A percentile compares a stretch with the other conserved stretches of the same genome.
Evolutionary conservation across 37 sponge, comb jelly and placozoan species (phyloP).

Genomic region (Ianthella basta): DNA sequence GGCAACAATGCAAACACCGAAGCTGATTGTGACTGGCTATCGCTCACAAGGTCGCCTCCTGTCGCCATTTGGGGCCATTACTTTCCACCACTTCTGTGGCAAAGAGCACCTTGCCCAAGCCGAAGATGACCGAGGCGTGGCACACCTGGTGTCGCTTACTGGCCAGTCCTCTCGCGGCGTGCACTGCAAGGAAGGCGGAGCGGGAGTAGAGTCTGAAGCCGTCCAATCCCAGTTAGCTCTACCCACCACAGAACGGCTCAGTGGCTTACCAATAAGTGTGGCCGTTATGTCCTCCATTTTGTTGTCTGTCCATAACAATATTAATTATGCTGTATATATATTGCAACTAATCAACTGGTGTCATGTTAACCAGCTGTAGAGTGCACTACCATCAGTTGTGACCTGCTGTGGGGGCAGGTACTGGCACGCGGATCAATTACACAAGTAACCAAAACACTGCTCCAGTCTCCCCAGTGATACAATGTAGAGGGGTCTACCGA

Average conservation of each 20-base stretch:
- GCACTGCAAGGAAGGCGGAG: not conserved
- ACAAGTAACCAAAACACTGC: too few relatives aligned
- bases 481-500: too few relatives aligned
- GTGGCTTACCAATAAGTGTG: conserved; percentile 6
- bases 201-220: not conserved
- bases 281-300: conserved; percentile 15
- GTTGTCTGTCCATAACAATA: too few relatives aligned
- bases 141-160: conserved; percentile 29
- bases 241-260: not conserved
- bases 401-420: too few relatives aligned
- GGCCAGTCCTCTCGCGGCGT: conserved; percentile 6
- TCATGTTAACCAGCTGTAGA: too few relatives aligned
- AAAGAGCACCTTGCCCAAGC: conserved; percentile 73
- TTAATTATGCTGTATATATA: too few relatives aligned
- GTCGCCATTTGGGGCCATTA: conserved; percentile 78
- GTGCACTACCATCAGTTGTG: too few relatives aligned
- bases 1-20: too few relatives aligned
- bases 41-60: conserved; percentile 81
- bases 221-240: not conserved
- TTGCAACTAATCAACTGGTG: too few relatives aligned
- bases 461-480: too few relatives aligned
- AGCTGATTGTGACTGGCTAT: not conserved
- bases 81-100: conserved; percentile 67
- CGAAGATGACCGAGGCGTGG: conserved; percentile 85
- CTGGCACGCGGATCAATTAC: too few relatives aligned